Evolutionary conservation across 2,797 vertebrate species (phyloP).

Genomic region (Enteromius radiatus): DNA sequence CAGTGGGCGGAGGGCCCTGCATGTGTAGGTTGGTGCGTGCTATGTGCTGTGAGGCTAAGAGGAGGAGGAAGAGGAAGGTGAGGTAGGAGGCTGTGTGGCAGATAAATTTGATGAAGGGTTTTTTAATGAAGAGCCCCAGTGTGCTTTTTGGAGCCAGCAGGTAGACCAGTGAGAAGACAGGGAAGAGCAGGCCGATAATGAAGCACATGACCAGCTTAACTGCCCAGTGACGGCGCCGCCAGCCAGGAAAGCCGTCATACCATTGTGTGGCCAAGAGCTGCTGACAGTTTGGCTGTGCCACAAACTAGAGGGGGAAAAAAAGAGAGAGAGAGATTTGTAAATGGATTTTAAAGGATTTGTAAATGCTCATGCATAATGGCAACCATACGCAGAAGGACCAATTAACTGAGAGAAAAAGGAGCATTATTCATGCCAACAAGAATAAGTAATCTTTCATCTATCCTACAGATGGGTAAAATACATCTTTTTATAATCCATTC

Average conservation of each 20-base stretch:
- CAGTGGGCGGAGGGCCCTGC: slow-evolving; percentile 93
- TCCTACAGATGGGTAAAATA: slow-evolving; percentile 8
- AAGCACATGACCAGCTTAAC: slow-evolving; percentile 95
- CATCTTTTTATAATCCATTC: slow-evolving; percentile 17
- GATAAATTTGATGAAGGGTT: slow-evolving; percentile 99
- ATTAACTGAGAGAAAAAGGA: slow-evolving; percentile 22
- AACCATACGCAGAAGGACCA: slow-evolving; percentile 14
- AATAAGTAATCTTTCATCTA: slow-evolving; percentile 6
- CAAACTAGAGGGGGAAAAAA: slow-evolving; percentile 80
- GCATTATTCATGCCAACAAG: slow-evolving; percentile 14
- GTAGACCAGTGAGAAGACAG: slow-evolving; percentile 89
- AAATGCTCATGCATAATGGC: slow-evolving; percentile 22
- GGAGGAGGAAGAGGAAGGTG: slow-evolving; percentile 96
- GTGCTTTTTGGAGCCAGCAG: slow-evolving; percentile 92
- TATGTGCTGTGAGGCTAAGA: slow-evolving; percentile 96
- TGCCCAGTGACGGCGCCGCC: slow-evolving; percentile 93
- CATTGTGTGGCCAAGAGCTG: slow-evolving; percentile 94
- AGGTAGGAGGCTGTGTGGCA: slow-evolving; percentile 97
- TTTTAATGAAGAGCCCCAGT: slow-evolving; percentile 94
- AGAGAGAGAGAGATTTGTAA: slow-evolving; percentile 30
- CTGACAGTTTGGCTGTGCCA: slow-evolving; percentile 97
- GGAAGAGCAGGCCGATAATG: slow-evolving; percentile 94
- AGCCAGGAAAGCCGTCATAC: slow-evolving; percentile 96
- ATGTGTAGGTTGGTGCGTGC: slow-evolving; percentile 96
- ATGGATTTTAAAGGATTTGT: slow-evolving; percentile 28